Percentiles rank a stretch among this genome's conserved stretches.
These are phyloP conservation scores for Limnephilus lunatus DNA, from an alignment of 2,888 invertebrate genomes.

Conservation along the genomic window DNA sequence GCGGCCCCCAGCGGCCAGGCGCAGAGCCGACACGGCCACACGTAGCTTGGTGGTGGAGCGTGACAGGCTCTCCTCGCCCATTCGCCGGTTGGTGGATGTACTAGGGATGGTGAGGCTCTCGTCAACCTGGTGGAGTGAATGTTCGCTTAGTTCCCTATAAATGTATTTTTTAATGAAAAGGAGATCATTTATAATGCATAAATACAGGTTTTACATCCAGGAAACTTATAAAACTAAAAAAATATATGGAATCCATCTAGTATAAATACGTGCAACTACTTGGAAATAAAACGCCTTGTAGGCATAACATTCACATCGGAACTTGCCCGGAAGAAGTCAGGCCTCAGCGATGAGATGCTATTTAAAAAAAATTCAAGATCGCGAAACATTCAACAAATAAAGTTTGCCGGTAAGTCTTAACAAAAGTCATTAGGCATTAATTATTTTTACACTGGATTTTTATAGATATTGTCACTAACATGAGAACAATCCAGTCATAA, in stretches of 20 bases:
- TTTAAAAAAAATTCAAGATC: too few species aligned
- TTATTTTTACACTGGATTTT: too few species aligned
- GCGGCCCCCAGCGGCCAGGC: constrained; percentile 83
- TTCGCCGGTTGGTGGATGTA: constrained; percentile 37
- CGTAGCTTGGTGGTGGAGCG: constrained; percentile 83
- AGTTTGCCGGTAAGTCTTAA: too few species aligned
- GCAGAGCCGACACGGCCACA: constrained; percentile 85
- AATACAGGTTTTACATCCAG: too few species aligned
- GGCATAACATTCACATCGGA: not conserved
- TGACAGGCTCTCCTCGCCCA: constrained; percentile 67
- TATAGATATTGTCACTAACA: too few species aligned
- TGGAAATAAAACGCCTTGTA: not conserved
- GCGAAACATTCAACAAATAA: too few species aligned
- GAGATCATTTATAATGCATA: not conserved
- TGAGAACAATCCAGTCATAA: too few species aligned
- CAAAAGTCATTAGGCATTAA: too few species aligned
- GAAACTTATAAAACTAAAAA: too few species aligned
- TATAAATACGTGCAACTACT: not conserved
- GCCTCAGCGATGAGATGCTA: not conserved
- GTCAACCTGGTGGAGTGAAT: constrained; percentile 57
- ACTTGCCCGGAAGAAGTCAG: not conserved
- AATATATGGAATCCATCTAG: not conserved
- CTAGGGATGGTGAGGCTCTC: constrained; percentile 60
- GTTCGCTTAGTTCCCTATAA: not conserved
- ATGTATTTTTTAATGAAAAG: not conserved